Conservation (phyloP, 2,797 vertebrate genomes). For the Threskiornis aethiopicus region DNA sequence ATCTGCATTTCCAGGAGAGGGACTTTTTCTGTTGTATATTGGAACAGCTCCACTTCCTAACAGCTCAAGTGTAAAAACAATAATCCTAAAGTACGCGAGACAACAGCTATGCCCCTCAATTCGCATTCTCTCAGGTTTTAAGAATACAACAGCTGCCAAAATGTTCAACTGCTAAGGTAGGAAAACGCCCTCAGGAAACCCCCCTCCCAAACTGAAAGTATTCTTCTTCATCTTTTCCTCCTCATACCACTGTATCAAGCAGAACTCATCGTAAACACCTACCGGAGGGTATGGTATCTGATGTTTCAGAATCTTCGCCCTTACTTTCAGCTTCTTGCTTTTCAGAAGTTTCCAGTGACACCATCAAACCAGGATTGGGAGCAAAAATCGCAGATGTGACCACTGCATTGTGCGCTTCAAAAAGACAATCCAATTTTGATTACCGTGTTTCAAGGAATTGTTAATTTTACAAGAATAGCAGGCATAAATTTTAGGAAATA, state of each 20-base stretch:
- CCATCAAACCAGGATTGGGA: constrained; percentile 91
- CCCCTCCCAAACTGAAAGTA: fast-evolving
- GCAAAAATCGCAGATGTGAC: constrained; percentile 98
- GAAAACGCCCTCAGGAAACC: not conserved
- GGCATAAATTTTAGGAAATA: not conserved
- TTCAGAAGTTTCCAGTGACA: constrained; percentile 86
- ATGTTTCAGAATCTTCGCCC: constrained; percentile 80
- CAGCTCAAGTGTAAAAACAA: not conserved
- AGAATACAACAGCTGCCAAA: not conserved
- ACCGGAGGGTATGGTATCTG: constrained; percentile 93
- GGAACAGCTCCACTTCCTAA: not conserved
- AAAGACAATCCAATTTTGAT: not conserved
- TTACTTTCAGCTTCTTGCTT: constrained; percentile 87
- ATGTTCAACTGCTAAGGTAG: not conserved
- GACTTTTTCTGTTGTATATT: not conserved
- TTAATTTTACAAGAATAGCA: not conserved
- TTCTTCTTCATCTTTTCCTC: not conserved
- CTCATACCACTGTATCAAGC: not conserved
- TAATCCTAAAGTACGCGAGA: not conserved
- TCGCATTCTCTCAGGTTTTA: not conserved
- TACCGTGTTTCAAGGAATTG: not conserved
- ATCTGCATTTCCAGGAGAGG: not conserved
- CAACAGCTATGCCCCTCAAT: not conserved
- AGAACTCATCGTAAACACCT: constrained; percentile 26
- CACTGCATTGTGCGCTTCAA: constrained; percentile 94